phyloP scores from a whole-genome alignment of 2,797 vertebrate species.

The Sternotherus odoratus region DNA sequence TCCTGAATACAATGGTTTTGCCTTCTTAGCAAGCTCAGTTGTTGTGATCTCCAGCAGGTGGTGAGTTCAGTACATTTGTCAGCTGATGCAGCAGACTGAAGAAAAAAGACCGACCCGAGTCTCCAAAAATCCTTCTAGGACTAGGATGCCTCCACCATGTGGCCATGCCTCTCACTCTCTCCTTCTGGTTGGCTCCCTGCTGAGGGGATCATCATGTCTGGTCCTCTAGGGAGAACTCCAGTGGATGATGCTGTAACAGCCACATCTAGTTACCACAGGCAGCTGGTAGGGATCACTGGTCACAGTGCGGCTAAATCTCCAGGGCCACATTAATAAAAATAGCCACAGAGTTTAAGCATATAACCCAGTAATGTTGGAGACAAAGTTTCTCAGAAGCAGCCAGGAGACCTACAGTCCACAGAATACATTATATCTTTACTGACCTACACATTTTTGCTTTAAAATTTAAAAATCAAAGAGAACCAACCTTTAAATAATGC shows the following conservation, averaged over 20 bases:
- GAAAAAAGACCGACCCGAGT: background rate
- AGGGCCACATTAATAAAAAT: background rate
- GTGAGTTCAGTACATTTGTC: background rate
- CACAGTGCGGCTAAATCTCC: background rate
- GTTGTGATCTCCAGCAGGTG: background rate
- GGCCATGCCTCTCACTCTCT: background rate
- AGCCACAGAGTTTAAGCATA: background rate
- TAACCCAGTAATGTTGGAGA: background rate
- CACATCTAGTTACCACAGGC: background rate
- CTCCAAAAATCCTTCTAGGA: background rate
- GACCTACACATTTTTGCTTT: background rate
- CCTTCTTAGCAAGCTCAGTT: background rate
- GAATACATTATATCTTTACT: background rate
- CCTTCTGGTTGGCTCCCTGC: background rate
- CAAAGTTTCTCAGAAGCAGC: background rate
- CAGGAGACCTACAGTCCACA: background rate
- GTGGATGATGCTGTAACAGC: background rate
- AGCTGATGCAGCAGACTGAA: background rate
- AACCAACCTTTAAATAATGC: background rate
- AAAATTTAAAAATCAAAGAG: background rate
- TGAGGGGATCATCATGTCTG: background rate
- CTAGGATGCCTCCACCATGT: background rate
- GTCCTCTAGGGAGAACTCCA: background rate
- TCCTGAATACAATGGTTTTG: background rate
- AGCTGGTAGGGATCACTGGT: background rate